These are phyloP conservation scores for Drosophila borealis DNA, from an alignment of 2,888 invertebrate genomes.

Conservation along the genomic window DNA sequence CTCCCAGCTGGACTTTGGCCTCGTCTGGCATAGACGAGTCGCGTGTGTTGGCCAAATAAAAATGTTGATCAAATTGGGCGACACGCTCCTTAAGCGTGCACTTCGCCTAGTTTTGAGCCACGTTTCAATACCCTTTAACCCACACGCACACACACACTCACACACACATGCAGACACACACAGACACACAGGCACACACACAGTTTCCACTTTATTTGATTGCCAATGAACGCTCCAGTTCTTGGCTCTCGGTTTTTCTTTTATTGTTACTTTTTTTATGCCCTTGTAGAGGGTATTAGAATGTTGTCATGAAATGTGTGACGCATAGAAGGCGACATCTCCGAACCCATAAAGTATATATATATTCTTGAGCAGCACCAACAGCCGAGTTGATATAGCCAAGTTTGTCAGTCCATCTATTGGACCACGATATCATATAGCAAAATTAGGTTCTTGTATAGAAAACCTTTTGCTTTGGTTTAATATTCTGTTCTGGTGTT, in stretches of 20 bases:
- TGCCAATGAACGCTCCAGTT: constrained; percentile 18
- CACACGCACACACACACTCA: background rate
- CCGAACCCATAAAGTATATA: too few relatives aligned
- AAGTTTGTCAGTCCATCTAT: too few relatives aligned
- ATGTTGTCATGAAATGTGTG: too few relatives aligned
- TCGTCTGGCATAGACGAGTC: constrained; percentile 34
- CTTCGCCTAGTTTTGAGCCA: too few relatives aligned
- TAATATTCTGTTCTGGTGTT: too few relatives aligned
- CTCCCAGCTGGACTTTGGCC: constrained; percentile 39
- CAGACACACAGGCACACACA: background rate
- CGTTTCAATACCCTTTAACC: background rate
- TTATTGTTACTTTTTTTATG: background rate
- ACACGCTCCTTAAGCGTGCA: constrained; percentile 41
- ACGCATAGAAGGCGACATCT: too few relatives aligned
- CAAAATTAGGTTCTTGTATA: too few relatives aligned
- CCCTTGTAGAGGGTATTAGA: too few relatives aligned
- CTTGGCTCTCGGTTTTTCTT: background rate
- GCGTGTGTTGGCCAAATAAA: constrained; percentile 68
- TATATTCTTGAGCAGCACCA: too few relatives aligned
- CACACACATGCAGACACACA: background rate
- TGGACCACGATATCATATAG: too few relatives aligned
- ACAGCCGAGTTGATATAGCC: too few relatives aligned
- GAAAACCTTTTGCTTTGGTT: too few relatives aligned
- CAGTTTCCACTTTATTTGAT: constrained; percentile 30
- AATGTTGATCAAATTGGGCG: constrained; percentile 63